Base-by-base conservation (phyloP, 30 jellyfish, hydroid and myxozoan species). In the Chironex yamaguchii region DNA sequence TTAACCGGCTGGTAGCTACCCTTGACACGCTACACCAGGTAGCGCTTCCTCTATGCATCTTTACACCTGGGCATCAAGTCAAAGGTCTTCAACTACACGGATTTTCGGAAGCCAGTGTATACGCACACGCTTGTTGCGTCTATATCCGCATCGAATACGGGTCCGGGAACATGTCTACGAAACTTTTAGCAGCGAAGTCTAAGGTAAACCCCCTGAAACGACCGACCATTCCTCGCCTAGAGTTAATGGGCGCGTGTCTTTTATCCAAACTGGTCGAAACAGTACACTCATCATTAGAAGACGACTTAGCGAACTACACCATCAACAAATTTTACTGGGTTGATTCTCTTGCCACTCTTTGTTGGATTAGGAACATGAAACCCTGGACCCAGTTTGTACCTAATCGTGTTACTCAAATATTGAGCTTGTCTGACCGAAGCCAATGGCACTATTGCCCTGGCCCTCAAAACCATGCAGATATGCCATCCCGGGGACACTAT, bases 101-200 rank as follows among this genome's bases (percentile, higher is more conserved):
- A 22, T 90, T 90, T 90, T 82, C 96, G 14, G 97, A 84, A 30
- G 88, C 93, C 9, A 83, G 93, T 49, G 75, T 51, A 49, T 49
- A 58, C 33, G 83, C 81, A 32, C 84, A 73, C 25, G 91, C 92
- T 1, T 28, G 84, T 28, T 88, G 74, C 23, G 92, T 83, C 25
- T 72, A 90, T 68, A 27, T 90, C 27, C 48, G 96, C 0, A 54
- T 75, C 4, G 79, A 49, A 4, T 53, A 71, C 49, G 71, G 76
- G 20, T n/a, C 89, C 23, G 92, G 85, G 25, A 85, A 86, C 31
- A 90, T 90, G 6, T 21, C 27, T 2, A 67, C 69, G 20, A 33
- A 29, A 1, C 76, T 90, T 32, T 25, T 84, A 9, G 85, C 90
- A 3, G 76, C 97, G 26, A 90, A 90, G 54, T 66, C 96, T 3